Base-by-base conservation (phyloP, 2,797 vertebrate species). In the Odontamblyopus rebecca region DNA sequence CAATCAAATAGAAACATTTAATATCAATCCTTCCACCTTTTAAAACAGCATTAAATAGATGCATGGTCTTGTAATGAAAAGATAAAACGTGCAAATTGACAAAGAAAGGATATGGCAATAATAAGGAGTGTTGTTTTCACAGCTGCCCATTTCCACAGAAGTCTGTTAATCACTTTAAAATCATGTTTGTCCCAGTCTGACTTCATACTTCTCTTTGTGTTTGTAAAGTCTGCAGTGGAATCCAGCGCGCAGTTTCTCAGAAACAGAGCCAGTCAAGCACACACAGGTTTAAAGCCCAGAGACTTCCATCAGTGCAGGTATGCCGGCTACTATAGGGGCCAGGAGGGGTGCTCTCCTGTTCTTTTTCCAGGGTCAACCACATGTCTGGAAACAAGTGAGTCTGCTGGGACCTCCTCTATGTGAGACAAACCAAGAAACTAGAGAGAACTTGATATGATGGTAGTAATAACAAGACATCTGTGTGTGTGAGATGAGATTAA, bases 61-160 rank as follows among this genome's bases (percentile, higher is more conserved):
- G 83, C 77, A 83, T 81, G 85, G 75, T 87, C 88, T 84, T 86
- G 86, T 89, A 91, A 93, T 86, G 85, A 92, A 86, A 81, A 91
- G 91, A 93, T 91, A 92, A 94, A 93, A 90, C 86, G 90, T 86
- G 87, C 83, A 91, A 94, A 94, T 93, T 90, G 84, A 85, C 79
- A 88, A 72, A 88, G 89, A 87, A 93, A 92, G 86, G 89, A 82
- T 91, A 92, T 91, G 94, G 86, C 78, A 92, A 89, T 93, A 90
- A 94, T 89, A 84, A 88, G 80, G 92, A 84, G 89, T 90, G 81
- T 82, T 94, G 88, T 94, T 93, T 93, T 93, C 93, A 92, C 92
- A 95, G 91, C 87, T 93, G 88, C 86, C 89, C 82, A 83, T 91
- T 91, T 91, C 82, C 82, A 84, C 86, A 91, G 88, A 89, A 82